phyloP scores from a whole-genome alignment of 64 coral and sea anemone species.

The Stichodactyla helianthus region DNA sequence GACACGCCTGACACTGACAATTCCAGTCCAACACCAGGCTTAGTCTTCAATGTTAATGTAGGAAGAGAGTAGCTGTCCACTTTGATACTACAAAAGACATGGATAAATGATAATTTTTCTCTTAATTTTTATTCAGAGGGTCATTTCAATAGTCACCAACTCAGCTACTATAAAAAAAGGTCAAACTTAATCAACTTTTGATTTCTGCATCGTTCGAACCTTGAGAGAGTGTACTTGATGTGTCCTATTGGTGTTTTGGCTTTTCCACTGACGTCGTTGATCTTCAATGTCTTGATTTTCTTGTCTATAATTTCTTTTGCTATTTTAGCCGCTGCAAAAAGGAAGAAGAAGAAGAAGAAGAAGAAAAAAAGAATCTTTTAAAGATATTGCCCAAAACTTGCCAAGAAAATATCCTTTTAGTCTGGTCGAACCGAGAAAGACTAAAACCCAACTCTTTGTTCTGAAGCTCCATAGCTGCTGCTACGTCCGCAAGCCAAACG shows the following conservation, averaged over 20 bases:
- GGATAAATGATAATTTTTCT: neutral
- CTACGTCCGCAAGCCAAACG: too few species aligned
- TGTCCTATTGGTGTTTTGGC: slow-evolving; percentile 50
- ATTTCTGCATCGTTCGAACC: slow-evolving; percentile 8
- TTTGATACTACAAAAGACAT: neutral
- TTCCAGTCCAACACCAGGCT: slow-evolving; percentile 49
- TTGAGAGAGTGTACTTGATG: slow-evolving; percentile 56
- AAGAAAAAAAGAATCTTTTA: too few species aligned
- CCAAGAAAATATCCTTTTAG: too few species aligned
- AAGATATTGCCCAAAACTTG: too few species aligned
- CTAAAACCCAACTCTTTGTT: too few species aligned
- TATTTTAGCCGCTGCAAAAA: slow-evolving; percentile 50
- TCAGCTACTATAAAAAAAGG: too few species aligned
- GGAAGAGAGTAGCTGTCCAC: slow-evolving; percentile 7
- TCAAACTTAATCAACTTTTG: too few species aligned
- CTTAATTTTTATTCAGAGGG: too few species aligned
- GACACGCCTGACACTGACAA: slow-evolving; percentile 48
- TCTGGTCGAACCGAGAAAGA: too few species aligned
- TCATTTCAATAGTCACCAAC: too few species aligned
- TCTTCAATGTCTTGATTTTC: slow-evolving; percentile 36
- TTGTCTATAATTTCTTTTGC: slow-evolving; percentile 42
- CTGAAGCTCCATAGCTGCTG: too few species aligned
- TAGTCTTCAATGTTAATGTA: slow-evolving; percentile 63
- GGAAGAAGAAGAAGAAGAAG: too few species aligned
- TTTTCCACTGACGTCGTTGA: slow-evolving; percentile 47